Conservation (phyloP, 2,797 vertebrate genomes). For the Anabacerthia variegaticeps region DNA sequence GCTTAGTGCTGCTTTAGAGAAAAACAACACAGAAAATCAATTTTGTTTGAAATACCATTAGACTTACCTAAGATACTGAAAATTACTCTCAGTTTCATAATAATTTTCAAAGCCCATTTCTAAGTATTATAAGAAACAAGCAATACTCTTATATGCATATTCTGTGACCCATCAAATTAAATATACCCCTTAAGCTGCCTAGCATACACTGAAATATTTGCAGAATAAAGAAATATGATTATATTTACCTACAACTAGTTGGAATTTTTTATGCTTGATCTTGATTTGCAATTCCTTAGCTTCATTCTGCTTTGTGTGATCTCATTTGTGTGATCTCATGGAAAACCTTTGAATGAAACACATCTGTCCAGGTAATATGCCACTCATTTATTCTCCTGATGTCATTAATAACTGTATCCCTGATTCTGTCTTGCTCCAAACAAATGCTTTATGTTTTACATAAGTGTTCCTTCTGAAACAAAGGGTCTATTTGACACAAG, state of each 20-base stretch:
- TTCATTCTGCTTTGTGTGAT: not conserved
- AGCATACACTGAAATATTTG: not conserved
- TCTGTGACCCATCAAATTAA: not conserved
- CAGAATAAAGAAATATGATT: not conserved
- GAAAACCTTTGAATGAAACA: not conserved
- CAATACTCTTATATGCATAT: not conserved
- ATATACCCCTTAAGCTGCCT: not conserved
- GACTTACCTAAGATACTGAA: not conserved
- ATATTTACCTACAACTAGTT: not conserved
- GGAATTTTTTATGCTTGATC: not conserved
- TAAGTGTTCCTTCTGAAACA: not conserved
- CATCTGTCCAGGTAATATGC: not conserved
- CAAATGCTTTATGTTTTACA: not conserved
- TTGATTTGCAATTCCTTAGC: not conserved
- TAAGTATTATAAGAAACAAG: not conserved
- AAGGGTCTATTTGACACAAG: not conserved
- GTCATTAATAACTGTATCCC: not conserved
- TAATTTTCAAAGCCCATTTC: not conserved
- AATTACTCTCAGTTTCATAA: not conserved
- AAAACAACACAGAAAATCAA: not conserved
- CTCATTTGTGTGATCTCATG: not conserved
- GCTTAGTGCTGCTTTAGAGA: not conserved
- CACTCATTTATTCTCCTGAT: not conserved
- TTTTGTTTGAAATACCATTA: not conserved
- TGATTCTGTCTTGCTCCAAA: not conserved